Evolutionary conservation across 1,140 invertebrate species (phyloP), one percentile per base, ranked within the genome.

Genomic region (Subanguina moxae): DNA sequence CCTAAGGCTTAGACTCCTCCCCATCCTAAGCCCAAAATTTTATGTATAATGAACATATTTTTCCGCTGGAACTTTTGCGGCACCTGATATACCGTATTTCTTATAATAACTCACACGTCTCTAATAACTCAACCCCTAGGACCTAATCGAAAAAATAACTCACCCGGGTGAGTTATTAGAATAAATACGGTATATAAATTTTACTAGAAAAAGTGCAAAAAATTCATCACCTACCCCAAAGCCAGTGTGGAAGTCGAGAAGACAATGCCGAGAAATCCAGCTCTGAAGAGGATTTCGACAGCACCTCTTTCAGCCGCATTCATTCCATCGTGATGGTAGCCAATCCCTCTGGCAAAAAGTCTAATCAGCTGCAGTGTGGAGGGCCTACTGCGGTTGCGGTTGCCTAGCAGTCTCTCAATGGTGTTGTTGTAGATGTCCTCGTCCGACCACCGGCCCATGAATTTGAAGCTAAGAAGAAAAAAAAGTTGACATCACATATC

Each of bases 191-290:
- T n/a, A n/a, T n/a, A n/a, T n/a, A n/a, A n/a, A n/a, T n/a, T n/a
- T n/a, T n/a, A 13, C 23, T 58, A 58, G 30, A 61, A 25, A 25
- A 61, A 61, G 48, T 52, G 23, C 48, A 61, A 61, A 61, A 3
- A 56, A 23, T 56, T 56, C 13, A 43, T 3, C 11, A 19, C 63
- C 7, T 52, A 76, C 72, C 78, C 78, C 11, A 80, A 63, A 64
- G 80, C 81, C 17, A 82, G 70, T 15, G 80, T 82, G 1, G 80
- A 76, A 0, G 80, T 82, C 17, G 80, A 82, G 62, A 82, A 82
- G 5, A 82, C 65, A 43, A 82, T 69, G 9, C 78, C 78, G 15
- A 82, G 57, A 67, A 79, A 71, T 17, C 80, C 80, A 32, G 75
- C 45, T 11, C 80, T 68, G 79, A 82, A 82, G 30, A 82, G 62